Evolutionary conservation across 1,140 invertebrate genomes (phyloP), one percentile per base, ranked within the genome.

Genomic region (Colletes gigas): DNA sequence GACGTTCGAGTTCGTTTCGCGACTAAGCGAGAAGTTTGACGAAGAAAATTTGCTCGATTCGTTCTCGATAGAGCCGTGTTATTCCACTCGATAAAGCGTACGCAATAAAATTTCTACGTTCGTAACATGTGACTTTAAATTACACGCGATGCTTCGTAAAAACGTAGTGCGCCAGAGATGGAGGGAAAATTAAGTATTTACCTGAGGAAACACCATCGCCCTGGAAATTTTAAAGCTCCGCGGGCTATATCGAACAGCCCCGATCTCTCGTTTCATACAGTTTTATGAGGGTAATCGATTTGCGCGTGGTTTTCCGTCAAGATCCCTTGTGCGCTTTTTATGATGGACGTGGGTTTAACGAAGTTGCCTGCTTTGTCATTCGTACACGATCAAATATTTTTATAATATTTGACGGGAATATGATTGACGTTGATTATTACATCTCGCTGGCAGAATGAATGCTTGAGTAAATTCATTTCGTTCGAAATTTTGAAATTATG

Each of bases 231-330:
- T 55, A 66, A 68, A 85, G 57, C 59, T 55, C 62, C 30, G 52
- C 47, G 19, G 39, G 47, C 54, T 79, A 72, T 71, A 79, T 80
- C 54, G 69, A 75, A 79, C 54, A 69, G n/a, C 67, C 15, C 50
- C 68, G 12, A 70, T 84, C 72, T 59, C 80, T 57, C 67, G 68
- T 81, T 66, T 52, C 50, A 71, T 84, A 83, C 59, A 86, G 76
- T 89, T 88, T 89, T 84, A 88, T 70, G 78, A 83, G 78, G 59
- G 67, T 78, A 83, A 89, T 88, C 82, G 88, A 88, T 89, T 84
- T 81, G 76, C 78, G 60, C 63, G 73, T 59, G 63, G 44, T 57
- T 78, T 77, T 76, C 84, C 65, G 75, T 52, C 70, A 82, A 67
- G 74, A 63, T 50, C 30, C 55, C 39, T 30, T 21, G 14, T 67